Evolutionary conservation across 2,113 vertebrate genomes (phyloP).

Genomic region (Aptenodytes forsteri): DNA sequence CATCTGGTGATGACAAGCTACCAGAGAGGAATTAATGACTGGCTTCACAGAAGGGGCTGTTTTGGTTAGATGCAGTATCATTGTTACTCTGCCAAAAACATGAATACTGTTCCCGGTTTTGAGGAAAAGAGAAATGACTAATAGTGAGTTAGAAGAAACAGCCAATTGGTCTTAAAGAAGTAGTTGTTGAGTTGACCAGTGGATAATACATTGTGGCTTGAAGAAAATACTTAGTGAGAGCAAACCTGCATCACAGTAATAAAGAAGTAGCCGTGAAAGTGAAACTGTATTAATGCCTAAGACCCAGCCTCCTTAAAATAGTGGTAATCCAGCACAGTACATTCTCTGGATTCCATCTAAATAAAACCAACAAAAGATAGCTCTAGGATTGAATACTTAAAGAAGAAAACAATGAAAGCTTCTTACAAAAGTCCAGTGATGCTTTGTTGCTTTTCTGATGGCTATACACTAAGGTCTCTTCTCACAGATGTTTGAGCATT

Average conservation of each 20-base stretch:
- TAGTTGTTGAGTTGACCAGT: neutral
- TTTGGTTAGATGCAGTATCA: conserved; percentile 7
- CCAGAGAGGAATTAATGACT: conserved; percentile 24
- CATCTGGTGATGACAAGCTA: conserved; percentile 31
- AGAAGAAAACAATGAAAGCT: neutral
- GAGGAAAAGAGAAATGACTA: conserved; percentile 15
- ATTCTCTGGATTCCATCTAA: neutral
- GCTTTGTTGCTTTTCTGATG: neutral
- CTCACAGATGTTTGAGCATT: neutral
- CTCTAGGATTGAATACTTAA: neutral
- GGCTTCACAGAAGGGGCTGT: neutral
- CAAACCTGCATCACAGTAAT: neutral
- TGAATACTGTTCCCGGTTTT: neutral
- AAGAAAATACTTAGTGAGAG: neutral
- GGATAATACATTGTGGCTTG: neutral
- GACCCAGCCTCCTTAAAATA: neutral
- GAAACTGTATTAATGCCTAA: neutral
- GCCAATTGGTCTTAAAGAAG: neutral
- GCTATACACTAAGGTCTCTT: neutral
- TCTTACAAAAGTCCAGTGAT: neutral
- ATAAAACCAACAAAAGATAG: neutral
- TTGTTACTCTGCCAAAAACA: neutral
- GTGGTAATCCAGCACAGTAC: neutral
- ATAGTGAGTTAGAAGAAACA: neutral
- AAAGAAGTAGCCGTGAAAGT: neutral